These are phyloP conservation scores for Napeogenes sylphis DNA, from an alignment of 2,888 invertebrate genomes.

Conservation along the genomic window DNA sequence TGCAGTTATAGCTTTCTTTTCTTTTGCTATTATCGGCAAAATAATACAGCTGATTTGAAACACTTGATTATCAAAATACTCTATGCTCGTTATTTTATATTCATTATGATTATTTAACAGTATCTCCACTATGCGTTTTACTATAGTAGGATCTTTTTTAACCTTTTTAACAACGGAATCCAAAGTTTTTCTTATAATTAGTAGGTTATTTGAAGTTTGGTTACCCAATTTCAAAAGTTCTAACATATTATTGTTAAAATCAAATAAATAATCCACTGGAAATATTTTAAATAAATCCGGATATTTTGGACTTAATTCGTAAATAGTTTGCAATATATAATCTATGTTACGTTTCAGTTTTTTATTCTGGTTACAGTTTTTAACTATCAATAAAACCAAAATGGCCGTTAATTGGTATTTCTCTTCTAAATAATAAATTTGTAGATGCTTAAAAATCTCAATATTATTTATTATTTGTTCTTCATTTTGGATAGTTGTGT, in stretches of 20 bases:
- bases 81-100: constrained; percentile 41
- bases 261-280: constrained; percentile 55
- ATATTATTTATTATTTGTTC: constrained; percentile 45
- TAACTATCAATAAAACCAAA: constrained; percentile 57
- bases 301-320: constrained; percentile 58
- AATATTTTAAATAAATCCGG: constrained; percentile 68
- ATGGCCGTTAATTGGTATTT: constrained; percentile 59
- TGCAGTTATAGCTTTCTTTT: constrained; percentile 58
- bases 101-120: constrained; percentile 49
- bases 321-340: constrained; percentile 52
- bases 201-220: constrained; percentile 52
- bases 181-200: constrained; percentile 54
- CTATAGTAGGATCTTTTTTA: constrained; percentile 55
- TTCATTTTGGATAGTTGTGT: constrained; percentile 39
- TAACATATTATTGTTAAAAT: constrained; percentile 49
- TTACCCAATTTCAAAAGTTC: constrained; percentile 54
- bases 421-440: constrained; percentile 62
- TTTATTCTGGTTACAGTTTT: constrained; percentile 54
- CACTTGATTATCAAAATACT: constrained; percentile 55
- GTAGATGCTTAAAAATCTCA: constrained; percentile 52
- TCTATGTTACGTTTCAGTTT: constrained; percentile 55
- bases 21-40: constrained; percentile 62
- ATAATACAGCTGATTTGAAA: constrained; percentile 66
- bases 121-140: constrained; percentile 57
- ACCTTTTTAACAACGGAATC: constrained; percentile 67